Evolutionary conservation across 1,140 invertebrate species (phyloP).

Genomic region (Medauroidea extradentata): DNA sequence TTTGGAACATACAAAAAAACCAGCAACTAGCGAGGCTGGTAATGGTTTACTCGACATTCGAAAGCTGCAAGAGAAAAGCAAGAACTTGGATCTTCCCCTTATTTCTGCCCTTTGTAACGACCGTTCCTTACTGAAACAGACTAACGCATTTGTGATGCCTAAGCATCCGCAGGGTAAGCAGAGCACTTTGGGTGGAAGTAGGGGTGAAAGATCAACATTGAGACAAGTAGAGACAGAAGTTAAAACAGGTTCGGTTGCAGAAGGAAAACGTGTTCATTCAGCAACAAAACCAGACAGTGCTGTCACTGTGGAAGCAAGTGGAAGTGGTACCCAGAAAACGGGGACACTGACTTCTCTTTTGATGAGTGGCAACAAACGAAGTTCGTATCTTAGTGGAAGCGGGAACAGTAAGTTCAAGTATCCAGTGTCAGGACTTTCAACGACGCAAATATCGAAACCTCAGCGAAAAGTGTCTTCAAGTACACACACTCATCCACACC

Average conservation of each 20-base stretch:
- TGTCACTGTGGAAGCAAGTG: not conserved
- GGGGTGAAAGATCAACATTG: conserved; percentile 16
- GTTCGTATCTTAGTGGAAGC: conserved; percentile 4
- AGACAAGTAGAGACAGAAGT: conserved; percentile 27
- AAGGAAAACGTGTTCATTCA: not conserved
- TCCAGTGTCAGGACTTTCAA: conserved; percentile 57
- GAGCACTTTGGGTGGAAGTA: not conserved
- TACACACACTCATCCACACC: conserved; percentile 8
- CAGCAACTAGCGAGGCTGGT: conserved; percentile 11
- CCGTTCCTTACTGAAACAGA: conserved; percentile 75
- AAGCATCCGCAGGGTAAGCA: conserved; percentile 48
- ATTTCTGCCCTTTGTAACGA: conserved; percentile 89
- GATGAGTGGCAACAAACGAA: conserved; percentile 10
- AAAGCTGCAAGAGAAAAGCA: conserved; percentile 77
- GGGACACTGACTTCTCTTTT: conserved; percentile 22
- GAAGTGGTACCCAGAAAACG: conserved; percentile 17
- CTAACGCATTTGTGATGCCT: conserved; percentile 73
- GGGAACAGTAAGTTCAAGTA: conserved; percentile 45
- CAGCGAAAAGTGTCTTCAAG: conserved; percentile 42
- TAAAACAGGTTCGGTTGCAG: not conserved
- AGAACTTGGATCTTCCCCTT: conserved; percentile 79
- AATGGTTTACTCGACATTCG: conserved; percentile 66
- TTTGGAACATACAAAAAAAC: not conserved
- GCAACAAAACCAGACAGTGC: not conserved
- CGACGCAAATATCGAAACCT: conserved; percentile 52